phyloP scores from a whole-genome alignment of 1,140 invertebrate genomes.

The Drosophila trapezifrons region DNA sequence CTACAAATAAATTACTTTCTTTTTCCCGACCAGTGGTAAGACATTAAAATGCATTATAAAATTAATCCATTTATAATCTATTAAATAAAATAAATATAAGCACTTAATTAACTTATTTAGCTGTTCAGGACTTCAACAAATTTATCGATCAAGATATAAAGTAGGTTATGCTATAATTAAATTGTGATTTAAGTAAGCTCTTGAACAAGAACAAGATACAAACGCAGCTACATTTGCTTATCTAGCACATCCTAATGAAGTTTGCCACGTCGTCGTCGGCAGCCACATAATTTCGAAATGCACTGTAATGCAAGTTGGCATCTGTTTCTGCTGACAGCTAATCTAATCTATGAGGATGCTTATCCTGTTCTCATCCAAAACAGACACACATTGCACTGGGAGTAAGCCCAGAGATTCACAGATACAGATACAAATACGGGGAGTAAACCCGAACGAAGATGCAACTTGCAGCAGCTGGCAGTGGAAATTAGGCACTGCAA shows the following conservation, averaged over 20 bases:
- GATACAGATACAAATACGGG: background rate
- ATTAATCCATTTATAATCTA: background rate
- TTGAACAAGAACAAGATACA: conserved; percentile 12
- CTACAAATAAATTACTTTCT: no score
- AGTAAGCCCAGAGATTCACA: conserved; percentile 7
- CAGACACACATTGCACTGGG: conserved; percentile 10
- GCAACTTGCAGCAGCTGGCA: conserved; percentile 17
- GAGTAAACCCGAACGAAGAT: conserved; percentile 3
- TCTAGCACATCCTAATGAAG: conserved; percentile 19
- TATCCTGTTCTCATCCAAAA: conserved; percentile 28
- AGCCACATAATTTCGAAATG: conserved; percentile 25
- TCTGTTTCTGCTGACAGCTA: conserved; percentile 45
- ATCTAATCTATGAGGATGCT: conserved; percentile 44
- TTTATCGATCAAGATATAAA: background rate
- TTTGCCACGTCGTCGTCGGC: conserved; percentile 4
- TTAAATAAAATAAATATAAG: background rate
- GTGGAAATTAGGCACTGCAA: conserved; percentile 36
- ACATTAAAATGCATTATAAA: no score
- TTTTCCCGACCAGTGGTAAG: no score
- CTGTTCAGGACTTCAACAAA: background rate
- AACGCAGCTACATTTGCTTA: background rate
- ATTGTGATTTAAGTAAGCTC: conserved; percentile 1
- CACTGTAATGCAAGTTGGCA: conserved; percentile 21
- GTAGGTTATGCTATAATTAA: conserved; percentile 2
- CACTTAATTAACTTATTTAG: background rate